A percentile compares a stretch with the other conserved stretches of the same genome.
These are phyloP conservation scores for Sinotaia quadrata DNA, from an alignment of 2,888 invertebrate genomes.

Conservation along the genomic window DNA sequence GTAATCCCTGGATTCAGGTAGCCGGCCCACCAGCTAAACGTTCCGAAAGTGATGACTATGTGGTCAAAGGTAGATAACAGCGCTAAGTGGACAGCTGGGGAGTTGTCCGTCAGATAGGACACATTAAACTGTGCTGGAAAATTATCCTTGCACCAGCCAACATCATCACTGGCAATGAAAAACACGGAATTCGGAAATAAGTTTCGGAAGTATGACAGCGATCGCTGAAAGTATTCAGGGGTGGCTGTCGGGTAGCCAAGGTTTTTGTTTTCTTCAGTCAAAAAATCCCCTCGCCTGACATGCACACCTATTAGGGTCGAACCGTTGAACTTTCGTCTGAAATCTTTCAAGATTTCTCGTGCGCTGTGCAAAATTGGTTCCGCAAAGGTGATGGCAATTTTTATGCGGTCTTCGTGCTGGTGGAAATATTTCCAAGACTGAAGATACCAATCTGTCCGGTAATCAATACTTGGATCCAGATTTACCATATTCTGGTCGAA, in stretches of 20 bases:
- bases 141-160: slow-evolving; percentile 41
- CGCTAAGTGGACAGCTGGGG: slow-evolving; percentile 43
- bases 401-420: not conserved
- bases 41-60: slow-evolving; percentile 48
- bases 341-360: not conserved
- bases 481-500: not conserved
- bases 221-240: slow-evolving; percentile 36
- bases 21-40: slow-evolving; percentile 52
- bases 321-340: not conserved
- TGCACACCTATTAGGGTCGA: slow-evolving; percentile 19
- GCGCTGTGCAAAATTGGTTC: not conserved
- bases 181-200: slow-evolving; percentile 39
- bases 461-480: not conserved
- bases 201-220: slow-evolving; percentile 39
- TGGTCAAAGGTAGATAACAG: slow-evolving; percentile 48
- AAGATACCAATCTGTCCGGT: not conserved
- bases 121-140: slow-evolving; percentile 21
- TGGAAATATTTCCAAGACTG: slow-evolving; percentile 21
- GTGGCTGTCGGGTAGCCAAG: slow-evolving; percentile 42
- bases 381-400: not conserved
- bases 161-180: slow-evolving; percentile 43
- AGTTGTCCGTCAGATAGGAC: not conserved
- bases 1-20: slow-evolving; percentile 43
- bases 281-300: slow-evolving; percentile 19
- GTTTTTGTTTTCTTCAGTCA: not conserved